phyloP scores from a whole-genome alignment of 2,888 invertebrate genomes.

The Amiota mariae region DNA sequence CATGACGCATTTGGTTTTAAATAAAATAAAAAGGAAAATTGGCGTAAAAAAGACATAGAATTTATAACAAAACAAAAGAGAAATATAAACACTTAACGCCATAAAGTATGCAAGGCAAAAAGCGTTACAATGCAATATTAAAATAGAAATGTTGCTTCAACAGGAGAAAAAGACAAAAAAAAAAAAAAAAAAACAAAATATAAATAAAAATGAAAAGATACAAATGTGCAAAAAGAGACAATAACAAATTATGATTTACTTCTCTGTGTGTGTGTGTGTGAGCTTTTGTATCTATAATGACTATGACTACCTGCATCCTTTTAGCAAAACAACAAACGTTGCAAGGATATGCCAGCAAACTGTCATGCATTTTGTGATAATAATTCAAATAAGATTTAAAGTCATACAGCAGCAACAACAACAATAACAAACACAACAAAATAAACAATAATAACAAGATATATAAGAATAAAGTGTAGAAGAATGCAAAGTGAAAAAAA shows the following conservation, averaged over 20 bases:
- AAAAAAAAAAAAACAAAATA: background rate
- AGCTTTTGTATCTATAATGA: conserved; percentile 18
- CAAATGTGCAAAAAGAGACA: background rate
- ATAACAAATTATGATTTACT: conserved; percentile 20
- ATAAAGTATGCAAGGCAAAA: conserved; percentile 23
- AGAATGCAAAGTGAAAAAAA: background rate
- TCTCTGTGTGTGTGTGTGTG: conserved; percentile 27
- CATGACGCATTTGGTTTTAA: background rate
- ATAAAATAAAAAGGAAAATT: background rate
- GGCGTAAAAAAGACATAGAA: background rate
- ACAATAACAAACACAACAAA: conserved; percentile 20
- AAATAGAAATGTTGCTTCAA: conserved; percentile 3
- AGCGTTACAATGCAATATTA: conserved; percentile 19
- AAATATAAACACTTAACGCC: conserved; percentile 20
- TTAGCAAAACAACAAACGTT: background rate
- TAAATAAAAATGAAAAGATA: too few species aligned
- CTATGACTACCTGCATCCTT: conserved; percentile 8
- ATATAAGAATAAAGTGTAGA: conserved; percentile 30
- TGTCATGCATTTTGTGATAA: conserved; percentile 64
- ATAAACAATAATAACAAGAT: background rate
- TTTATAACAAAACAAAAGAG: background rate
- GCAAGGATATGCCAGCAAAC: conserved; percentile 28
- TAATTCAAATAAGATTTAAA: conserved; percentile 71
- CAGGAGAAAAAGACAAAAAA: background rate
- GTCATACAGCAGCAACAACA: conserved; percentile 36